Percentiles rank a stretch among this genome's conserved stretches.
Conservation (phyloP, 2,797 vertebrate genomes). For the Danio jaintianensis region DNA sequence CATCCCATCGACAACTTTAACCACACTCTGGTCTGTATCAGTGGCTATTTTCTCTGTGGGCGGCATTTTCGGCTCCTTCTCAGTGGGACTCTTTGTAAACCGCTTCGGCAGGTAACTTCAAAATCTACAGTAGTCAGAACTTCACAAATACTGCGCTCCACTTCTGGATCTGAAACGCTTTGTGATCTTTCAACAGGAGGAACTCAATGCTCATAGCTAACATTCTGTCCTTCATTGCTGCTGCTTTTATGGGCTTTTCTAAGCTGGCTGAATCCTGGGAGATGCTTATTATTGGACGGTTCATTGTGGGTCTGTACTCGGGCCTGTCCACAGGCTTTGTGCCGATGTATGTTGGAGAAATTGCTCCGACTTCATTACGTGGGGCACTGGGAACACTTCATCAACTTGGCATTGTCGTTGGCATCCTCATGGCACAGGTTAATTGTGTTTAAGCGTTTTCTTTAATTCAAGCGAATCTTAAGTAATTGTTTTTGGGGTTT, state of each 20-base stretch:
- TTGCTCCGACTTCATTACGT: slow-evolving; percentile 89
- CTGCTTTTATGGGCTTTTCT: slow-evolving; percentile 93
- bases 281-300: slow-evolving; percentile 93
- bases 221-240: slow-evolving; percentile 82
- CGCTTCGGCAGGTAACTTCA: slow-evolving; percentile 89
- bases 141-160: neutral
- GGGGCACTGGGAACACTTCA: slow-evolving; percentile 94
- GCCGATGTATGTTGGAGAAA: slow-evolving; percentile 96
- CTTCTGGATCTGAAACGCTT: neutral
- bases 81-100: slow-evolving; percentile 93
- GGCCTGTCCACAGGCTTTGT: slow-evolving; percentile 95
- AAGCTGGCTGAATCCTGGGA: slow-evolving; percentile 92
- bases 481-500: too few relatives aligned
- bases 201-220: slow-evolving; percentile 96
- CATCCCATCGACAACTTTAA: slow-evolving; percentile 77
- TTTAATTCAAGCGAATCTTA: neutral
- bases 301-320: slow-evolving; percentile 90
- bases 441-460: slow-evolving; percentile 42
- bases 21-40: slow-evolving; percentile 92
- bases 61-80: slow-evolving; percentile 94
- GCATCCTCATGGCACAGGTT: slow-evolving; percentile 95
- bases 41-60: slow-evolving; percentile 95
- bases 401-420: slow-evolving; percentile 92
- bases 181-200: slow-evolving; percentile 71
- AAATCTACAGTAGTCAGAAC: neutral